These are phyloP conservation scores for Coptotermes formosanus DNA, from an alignment of 1,140 invertebrate genomes.

Conservation along the genomic window DNA sequence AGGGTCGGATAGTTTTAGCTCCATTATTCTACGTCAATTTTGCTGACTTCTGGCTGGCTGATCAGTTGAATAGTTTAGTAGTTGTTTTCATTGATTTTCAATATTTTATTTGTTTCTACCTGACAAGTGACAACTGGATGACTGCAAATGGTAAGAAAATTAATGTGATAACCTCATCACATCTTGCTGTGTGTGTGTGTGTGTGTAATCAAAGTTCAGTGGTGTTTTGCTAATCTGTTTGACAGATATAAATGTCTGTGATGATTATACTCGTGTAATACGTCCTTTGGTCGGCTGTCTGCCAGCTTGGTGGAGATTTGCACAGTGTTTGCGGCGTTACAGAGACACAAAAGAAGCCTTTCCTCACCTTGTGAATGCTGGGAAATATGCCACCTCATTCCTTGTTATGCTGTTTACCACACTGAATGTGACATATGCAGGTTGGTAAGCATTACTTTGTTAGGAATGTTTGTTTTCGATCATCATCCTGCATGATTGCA, in stretches of 20 bases:
- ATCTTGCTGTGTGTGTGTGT: neutral
- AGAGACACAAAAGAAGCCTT: constrained; percentile 85
- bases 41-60: constrained; percentile 99
- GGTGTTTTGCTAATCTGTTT: neutral
- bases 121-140: constrained; percentile 71
- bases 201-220: neutral
- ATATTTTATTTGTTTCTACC: constrained; percentile 84
- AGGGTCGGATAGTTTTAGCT: constrained; percentile 83
- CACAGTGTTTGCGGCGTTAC: constrained; percentile 95
- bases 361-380: constrained; percentile 95
- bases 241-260: constrained; percentile 27
- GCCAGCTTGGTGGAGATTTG: constrained; percentile 97
- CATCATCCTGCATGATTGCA: no score
- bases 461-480: no score
- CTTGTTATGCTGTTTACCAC: constrained; percentile 88
- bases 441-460: constrained; percentile 49
- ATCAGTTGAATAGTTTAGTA: constrained; percentile 94
- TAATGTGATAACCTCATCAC: neutral
- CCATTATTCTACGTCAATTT: constrained; percentile 96
- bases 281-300: constrained; percentile 80
- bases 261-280: constrained; percentile 6
- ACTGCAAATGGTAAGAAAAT: constrained; percentile 53
- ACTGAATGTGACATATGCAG: constrained; percentile 64
- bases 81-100: constrained; percentile 91
- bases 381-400: constrained; percentile 98